Conservation (phyloP, 2,888 invertebrate genomes). For the Perdita meconis region DNA sequence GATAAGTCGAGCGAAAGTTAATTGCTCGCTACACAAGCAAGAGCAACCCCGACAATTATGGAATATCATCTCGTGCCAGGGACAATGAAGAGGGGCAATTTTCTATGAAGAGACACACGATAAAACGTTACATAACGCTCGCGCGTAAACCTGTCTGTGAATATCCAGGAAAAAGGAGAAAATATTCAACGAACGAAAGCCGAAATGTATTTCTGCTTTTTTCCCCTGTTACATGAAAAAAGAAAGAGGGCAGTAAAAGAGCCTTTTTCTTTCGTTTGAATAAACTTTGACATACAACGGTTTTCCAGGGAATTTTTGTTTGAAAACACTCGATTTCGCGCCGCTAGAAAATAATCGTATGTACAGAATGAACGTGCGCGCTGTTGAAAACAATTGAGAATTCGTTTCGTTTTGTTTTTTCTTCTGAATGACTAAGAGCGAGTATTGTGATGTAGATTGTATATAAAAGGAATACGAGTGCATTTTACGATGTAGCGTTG, state of each 20-base stretch:
- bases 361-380: too few relatives aligned
- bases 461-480: too few relatives aligned
- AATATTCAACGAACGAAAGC: not conserved
- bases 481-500: too few relatives aligned
- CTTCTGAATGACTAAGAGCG: too few relatives aligned
- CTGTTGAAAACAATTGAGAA: too few relatives aligned
- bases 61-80: not conserved
- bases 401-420: too few relatives aligned
- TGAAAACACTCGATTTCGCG: not conserved
- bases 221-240: not conserved
- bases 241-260: not conserved
- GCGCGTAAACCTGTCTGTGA: not conserved
- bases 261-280: not conserved
- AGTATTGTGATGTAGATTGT: too few relatives aligned
- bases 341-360: not conserved
- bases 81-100: constrained; percentile 12
- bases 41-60: not conserved
- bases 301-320: not conserved
- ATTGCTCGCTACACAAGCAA: constrained; percentile 5
- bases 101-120: not conserved
- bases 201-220: not conserved
- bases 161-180: not conserved
- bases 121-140: constrained; percentile 26
- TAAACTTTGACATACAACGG: not conserved
- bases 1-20: constrained; percentile 26